A percentile compares a stretch with the other conserved stretches of the same genome.
phyloP scores from a whole-genome alignment of 2,888 invertebrate genomes.

The Xanthia togata region DNA sequence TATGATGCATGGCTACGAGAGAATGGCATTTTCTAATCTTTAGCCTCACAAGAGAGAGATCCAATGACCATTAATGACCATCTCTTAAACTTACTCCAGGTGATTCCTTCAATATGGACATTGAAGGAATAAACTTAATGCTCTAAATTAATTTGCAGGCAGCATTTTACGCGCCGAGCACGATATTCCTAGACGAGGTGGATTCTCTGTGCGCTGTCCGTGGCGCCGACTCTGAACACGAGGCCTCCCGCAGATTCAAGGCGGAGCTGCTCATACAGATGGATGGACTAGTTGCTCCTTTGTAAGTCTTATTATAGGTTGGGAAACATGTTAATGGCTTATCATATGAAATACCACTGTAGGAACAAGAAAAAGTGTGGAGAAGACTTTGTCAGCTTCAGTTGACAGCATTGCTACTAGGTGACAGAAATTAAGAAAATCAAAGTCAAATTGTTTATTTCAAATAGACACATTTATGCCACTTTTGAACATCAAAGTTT shows the following conservation, averaged over 20 bases:
- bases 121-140: not conserved
- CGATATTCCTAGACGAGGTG: slow-evolving; percentile 97
- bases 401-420: not conserved
- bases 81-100: not conserved
- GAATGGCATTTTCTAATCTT: not conserved
- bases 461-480: too few relatives aligned
- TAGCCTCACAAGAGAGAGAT: not conserved
- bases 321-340: not conserved
- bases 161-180: slow-evolving; percentile 96
- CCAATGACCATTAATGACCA: not conserved
- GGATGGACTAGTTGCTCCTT: slow-evolving; percentile 94
- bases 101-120: not conserved
- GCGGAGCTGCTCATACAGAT: slow-evolving; percentile 97
- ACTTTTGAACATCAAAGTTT: too few relatives aligned
- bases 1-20: not conserved
- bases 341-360: not conserved
- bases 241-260: slow-evolving; percentile 96
- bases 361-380: not conserved
- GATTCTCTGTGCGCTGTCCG: slow-evolving; percentile 96
- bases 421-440: not conserved
- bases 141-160: slow-evolving; percentile 89
- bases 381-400: not conserved
- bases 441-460: too few relatives aligned
- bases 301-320: slow-evolving; percentile 78
- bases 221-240: slow-evolving; percentile 96